Evolutionary conservation across 1,140 invertebrate genomes (phyloP), one percentile per base, ranked within the genome.

Genomic region (Marisa cornuarietis): DNA sequence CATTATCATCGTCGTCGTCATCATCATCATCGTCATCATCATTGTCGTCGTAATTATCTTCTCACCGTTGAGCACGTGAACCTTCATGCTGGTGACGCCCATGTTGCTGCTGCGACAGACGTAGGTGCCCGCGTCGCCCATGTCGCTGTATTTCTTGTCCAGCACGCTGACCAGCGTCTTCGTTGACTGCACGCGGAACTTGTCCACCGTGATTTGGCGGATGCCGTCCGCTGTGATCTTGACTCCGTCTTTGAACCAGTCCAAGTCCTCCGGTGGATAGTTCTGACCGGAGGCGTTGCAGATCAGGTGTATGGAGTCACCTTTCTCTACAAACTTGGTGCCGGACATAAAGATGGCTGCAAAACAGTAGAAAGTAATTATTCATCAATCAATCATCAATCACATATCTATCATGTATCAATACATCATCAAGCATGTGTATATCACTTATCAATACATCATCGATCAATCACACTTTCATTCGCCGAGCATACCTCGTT

Each of bases 231-330:
- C 77, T 5, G 80, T 80, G 62, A 85, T 71, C 80, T 85, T 85
- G 73, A 83, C 73, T 22, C 87, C 87, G 73, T 86, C 85, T 76
- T 85, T 85, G 77, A 88, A 88, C 87, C 87, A 88, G 83, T 86
- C 83, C 61, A 86, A 51, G 65, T 83, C 79, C 65, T 84, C 81
- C 10, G 84, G 87, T 13, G 83, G 79, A 31, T 80, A 52, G 49
- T 76, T 72, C 3, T 63, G 20, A 6, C 83, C 82, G 0, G 83
- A 81, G 18, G 84, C 81, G 77, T 88, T 88, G 79, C 87, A 88
- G 20, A 83, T 71, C 13, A 88, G 77, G 49, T 85, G 78, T 14
- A 88, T 86, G 10, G 83, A 82, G 71, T 85, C 82, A 22, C 87
- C 87, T 73, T 86, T 86, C 78, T 88, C 87, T 8, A 88, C 85